phyloP scores from a whole-genome alignment of 2,888 invertebrate species.

The Stomorhina lunata region DNA sequence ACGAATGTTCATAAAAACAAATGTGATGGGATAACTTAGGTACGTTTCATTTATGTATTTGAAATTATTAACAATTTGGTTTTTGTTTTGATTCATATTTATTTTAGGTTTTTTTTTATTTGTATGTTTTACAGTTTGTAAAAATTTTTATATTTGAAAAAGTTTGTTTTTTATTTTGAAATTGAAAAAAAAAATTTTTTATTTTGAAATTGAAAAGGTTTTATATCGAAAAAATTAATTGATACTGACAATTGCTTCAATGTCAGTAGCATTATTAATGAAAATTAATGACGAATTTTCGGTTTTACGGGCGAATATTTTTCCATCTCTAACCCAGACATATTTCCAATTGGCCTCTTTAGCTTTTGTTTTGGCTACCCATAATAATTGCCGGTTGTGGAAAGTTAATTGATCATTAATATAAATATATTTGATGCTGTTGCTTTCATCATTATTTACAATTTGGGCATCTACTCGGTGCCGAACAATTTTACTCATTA shows the following conservation, averaged over 20 bases:
- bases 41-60: background rate
- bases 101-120: too few species aligned
- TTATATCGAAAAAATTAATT: background rate
- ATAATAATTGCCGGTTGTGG: background rate
- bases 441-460: background rate
- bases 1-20: too few species aligned
- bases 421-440: too few species aligned
- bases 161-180: too few species aligned
- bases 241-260: background rate
- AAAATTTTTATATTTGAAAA: too few species aligned
- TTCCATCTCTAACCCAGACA: background rate
- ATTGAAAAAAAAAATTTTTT: too few species aligned
- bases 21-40: too few species aligned
- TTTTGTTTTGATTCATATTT: background rate
- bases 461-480: background rate
- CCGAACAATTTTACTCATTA: too few species aligned
- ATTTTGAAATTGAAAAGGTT: too few species aligned
- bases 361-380: background rate
- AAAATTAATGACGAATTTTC: background rate
- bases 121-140: too few species aligned
- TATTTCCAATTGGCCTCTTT: background rate
- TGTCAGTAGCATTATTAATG: background rate
- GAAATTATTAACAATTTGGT: too few species aligned
- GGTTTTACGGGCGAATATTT: background rate
- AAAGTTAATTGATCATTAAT: background rate